Conservation (phyloP, 2,888 invertebrate species). For the Corbicula japonica region DNA sequence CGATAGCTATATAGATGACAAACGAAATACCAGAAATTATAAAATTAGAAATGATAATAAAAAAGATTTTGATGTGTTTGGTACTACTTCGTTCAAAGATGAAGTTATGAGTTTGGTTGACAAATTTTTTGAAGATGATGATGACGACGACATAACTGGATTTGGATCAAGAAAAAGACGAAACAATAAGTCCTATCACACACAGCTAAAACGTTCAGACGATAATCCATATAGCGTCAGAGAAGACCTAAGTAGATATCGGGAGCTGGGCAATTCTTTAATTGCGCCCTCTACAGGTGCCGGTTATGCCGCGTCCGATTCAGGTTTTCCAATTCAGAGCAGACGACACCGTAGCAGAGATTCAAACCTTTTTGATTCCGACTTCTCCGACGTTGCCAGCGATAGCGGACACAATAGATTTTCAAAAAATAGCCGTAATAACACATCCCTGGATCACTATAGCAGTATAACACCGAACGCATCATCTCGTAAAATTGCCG, state of each 20-base stretch:
- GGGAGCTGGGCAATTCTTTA: conserved; percentile 15
- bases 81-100: conserved; percentile 33
- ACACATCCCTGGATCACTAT: conserved; percentile 1
- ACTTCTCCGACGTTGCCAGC: conserved; percentile 49
- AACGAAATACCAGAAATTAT: too few relatives aligned
- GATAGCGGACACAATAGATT: conserved; percentile 45
- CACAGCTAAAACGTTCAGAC: conserved; percentile 2
- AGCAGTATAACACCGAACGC: conserved; percentile 2
- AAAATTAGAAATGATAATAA: not conserved
- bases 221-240: conserved; percentile 56
- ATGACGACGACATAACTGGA: conserved; percentile 48
- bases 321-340: conserved; percentile 22
- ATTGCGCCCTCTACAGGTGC: conserved; percentile 1
- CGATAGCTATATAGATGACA: conserved; percentile 35
- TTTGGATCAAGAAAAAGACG: conserved; percentile 21
- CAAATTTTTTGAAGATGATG: conserved; percentile 54
- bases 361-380: not conserved
- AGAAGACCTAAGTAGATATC: conserved; percentile 48
- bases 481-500: conserved; percentile 6
- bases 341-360: conserved; percentile 2
- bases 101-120: conserved; percentile 57
- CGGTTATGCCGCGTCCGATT: conserved; percentile 57
- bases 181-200: not conserved
- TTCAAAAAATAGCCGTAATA: conserved; percentile 9
- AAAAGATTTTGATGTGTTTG: conserved; percentile 22